These are phyloP conservation scores for Hypotaenidia philippensis DNA, from an alignment of 2,797 vertebrate genomes.

Conservation along the genomic window DNA sequence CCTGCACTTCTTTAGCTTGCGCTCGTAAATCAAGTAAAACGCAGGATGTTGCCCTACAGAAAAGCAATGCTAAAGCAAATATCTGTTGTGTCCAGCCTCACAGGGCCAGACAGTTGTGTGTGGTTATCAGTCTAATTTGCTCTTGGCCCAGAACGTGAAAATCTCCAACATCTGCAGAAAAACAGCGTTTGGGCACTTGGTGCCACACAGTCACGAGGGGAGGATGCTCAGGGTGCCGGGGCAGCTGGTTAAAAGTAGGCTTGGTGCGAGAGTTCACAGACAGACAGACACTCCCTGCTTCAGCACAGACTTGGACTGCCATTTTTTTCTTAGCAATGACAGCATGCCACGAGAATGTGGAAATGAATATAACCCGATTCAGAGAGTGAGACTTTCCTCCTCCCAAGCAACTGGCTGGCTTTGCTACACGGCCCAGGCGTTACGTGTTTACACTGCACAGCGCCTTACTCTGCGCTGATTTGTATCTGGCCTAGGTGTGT, in stretches of 20 bases:
- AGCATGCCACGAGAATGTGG: constrained; percentile 4
- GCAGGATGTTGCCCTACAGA: not conserved
- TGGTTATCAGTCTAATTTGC: not conserved
- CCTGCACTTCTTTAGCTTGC: constrained; percentile 21
- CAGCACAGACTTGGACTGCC: not conserved
- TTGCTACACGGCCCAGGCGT: not conserved
- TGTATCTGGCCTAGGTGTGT: not conserved
- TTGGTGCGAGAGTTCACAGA: not conserved
- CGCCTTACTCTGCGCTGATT: not conserved
- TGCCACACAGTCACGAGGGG: not conserved
- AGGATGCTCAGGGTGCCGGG: not conserved
- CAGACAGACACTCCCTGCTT: constrained; percentile 6
- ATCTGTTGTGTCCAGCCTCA: not conserved
- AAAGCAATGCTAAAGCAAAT: not conserved
- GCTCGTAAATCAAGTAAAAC: constrained; percentile 15
- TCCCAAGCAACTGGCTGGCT: not conserved
- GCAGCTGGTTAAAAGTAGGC: not conserved
- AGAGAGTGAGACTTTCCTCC: not conserved
- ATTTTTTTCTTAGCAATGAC: constrained; percentile 30
- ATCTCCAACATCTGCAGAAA: not conserved
- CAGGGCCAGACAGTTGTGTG: not conserved
- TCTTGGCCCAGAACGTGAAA: not conserved
- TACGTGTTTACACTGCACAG: not conserved
- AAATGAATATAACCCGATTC: not conserved
- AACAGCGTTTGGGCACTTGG: not conserved